Base-by-base conservation (phyloP, 2,797 vertebrate species). In the Ceryle rudis region DNA sequence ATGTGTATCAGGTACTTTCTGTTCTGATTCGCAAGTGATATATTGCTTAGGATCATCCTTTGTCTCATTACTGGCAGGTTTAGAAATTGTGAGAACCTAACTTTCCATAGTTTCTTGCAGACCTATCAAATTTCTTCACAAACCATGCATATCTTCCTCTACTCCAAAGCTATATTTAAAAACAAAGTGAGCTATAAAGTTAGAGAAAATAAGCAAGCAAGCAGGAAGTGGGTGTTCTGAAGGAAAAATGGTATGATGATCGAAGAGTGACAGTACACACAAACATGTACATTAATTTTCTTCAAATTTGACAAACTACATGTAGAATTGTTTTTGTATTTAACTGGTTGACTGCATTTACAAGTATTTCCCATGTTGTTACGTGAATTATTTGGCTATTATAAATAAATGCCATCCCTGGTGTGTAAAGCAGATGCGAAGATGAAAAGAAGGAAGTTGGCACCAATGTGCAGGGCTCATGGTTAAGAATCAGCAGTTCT, bases 241-340 rank as follows among this genome's bases (percentile, higher is more conserved):
- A 77, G 44, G 18, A 73, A 77, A 79, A 89, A 89, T 8, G 20
- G 8, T 19, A 37, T 1, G 2, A 52, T 52, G 8, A 66, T 54
- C 0, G 0, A 14, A 51, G 41, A 49, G 9, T 8, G 73, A 41
- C 42, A 47, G 5, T 33, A 26, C 10, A 25, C 11, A 33, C 10
- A 58, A 81, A 61, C 7, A 3, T 83, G 77, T 71, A 51, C 12
- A 80, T 58, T 35, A 18, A 16, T 61, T 91, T 90, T 86, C 49
- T 79, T 77, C 25, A 79, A 64, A 86, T 62, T 25, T 61, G 51
- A 65, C 4, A n/a, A 71, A 74, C 10, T 54, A 7, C 2, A 8
- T 39, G 13, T 44, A 28, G 49, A 78, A 41, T 61, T 46, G 7
- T 1, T 86, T 79, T 55, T 92, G 31, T 46, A 71, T 81, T 91